Evolutionary conservation across 2,797 vertebrate species (phyloP).

Genomic region (Scolopax bukidnonensis): DNA sequence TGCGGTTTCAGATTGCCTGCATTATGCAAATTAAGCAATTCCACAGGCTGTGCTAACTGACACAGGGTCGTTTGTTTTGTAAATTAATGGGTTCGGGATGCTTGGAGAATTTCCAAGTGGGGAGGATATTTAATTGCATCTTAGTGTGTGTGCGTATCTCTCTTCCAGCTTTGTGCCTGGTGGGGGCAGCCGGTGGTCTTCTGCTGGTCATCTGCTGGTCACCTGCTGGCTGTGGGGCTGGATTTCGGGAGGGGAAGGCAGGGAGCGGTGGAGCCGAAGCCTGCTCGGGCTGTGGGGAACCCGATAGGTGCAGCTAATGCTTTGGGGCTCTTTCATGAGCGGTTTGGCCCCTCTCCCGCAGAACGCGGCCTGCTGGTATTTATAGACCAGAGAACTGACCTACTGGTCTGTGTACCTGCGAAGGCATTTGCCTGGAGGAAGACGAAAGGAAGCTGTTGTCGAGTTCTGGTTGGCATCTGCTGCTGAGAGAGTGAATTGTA

Average conservation of each 20-base stretch:
- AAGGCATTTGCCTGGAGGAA: background rate
- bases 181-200: background rate
- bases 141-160: background rate
- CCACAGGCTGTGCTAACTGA: background rate
- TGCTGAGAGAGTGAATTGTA: background rate
- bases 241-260: background rate
- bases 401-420: background rate
- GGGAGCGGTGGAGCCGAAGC: background rate
- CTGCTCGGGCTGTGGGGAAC: background rate
- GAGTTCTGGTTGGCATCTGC: background rate
- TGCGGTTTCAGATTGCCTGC: background rate
- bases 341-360: background rate
- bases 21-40: background rate
- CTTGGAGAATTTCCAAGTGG: background rate
- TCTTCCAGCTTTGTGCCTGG: background rate
- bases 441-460: background rate
- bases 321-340: background rate
- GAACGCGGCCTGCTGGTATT: background rate
- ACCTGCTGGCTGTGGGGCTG: background rate
- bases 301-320: slow-evolving; percentile 22
- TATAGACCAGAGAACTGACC: slow-evolving; percentile 13
- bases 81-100: background rate
- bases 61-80: background rate
- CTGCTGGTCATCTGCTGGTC: too few relatives aligned
- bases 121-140: rapidly evolving